A percentile compares a stretch with the other conserved stretches of the same genome.
These are phyloP conservation scores for Pseudocheirus occidentalis DNA, from an alignment of 2,797 vertebrate species.

Conservation along the genomic window DNA sequence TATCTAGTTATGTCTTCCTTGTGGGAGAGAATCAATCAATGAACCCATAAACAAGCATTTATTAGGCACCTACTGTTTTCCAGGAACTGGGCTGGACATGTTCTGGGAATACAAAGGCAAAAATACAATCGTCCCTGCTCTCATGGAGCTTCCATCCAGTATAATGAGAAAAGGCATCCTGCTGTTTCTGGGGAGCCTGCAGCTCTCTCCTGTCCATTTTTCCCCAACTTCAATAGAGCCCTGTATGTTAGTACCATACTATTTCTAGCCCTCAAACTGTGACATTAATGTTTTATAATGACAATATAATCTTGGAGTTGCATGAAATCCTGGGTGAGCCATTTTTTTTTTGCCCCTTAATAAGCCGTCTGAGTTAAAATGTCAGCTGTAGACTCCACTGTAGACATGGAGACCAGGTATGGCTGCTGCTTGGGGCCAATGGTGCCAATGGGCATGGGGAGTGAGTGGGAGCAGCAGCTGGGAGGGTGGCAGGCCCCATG, in stretches of 20 bases:
- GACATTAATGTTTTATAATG: neutral
- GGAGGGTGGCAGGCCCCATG: neutral
- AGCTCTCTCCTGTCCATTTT: neutral
- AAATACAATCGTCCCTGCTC: too few relatives aligned
- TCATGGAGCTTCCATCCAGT: too few relatives aligned
- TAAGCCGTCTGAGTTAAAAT: neutral
- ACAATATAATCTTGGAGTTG: neutral
- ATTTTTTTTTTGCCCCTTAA: neutral
- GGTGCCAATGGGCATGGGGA: neutral
- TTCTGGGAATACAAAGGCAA: neutral
- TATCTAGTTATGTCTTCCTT: neutral
- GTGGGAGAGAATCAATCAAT: neutral
- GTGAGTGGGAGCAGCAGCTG: neutral
- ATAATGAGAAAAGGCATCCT: neutral
- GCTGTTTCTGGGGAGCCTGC: neutral
- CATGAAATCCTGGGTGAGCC: neutral
- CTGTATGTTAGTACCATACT: neutral
- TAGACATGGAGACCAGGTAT: neutral
- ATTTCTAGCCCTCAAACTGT: neutral
- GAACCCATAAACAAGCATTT: neutral
- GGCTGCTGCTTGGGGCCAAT: neutral
- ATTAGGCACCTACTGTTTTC: neutral
- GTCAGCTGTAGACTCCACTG: neutral
- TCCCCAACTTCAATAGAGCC: neutral
- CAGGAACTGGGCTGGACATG: too few relatives aligned